Percentiles rank a stretch among this genome's conserved stretches.
Conservation (phyloP, 2,797 vertebrate genomes). For the Molossus alvarezi region DNA sequence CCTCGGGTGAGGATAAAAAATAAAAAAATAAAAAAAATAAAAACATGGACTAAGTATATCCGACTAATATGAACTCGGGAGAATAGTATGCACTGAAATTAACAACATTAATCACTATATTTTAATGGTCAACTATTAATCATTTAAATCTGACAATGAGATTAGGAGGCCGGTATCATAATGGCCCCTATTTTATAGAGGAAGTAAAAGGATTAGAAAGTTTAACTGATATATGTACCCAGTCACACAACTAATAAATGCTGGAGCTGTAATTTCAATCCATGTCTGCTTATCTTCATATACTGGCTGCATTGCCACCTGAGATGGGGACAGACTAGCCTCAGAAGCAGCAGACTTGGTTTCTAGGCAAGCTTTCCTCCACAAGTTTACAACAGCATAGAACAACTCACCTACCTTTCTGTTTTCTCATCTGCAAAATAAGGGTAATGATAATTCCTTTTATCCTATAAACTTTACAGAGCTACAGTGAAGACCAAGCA, state of each 20-base stretch:
- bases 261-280: background rate
- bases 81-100: constrained; percentile 9
- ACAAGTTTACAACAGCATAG: background rate
- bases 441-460: background rate
- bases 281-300: background rate
- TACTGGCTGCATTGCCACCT: background rate
- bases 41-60: background rate
- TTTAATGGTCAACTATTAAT: background rate
- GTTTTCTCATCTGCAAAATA: constrained; percentile 24
- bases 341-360: background rate
- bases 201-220: background rate
- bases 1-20: too few species aligned
- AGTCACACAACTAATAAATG: background rate
- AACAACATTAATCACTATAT: background rate
- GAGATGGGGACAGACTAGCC: background rate
- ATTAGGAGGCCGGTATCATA: background rate
- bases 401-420: background rate
- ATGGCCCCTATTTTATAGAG: background rate
- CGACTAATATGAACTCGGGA: background rate
- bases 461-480: background rate
- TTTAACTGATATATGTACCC: background rate
- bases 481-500: background rate
- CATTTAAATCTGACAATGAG: background rate
- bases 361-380: background rate
- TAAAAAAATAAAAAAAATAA: background rate